Evolutionary conservation across 2,797 vertebrate genomes (phyloP), one percentile per base, ranked within the genome.

Genomic region (Coregonus ussuriensis): DNA sequence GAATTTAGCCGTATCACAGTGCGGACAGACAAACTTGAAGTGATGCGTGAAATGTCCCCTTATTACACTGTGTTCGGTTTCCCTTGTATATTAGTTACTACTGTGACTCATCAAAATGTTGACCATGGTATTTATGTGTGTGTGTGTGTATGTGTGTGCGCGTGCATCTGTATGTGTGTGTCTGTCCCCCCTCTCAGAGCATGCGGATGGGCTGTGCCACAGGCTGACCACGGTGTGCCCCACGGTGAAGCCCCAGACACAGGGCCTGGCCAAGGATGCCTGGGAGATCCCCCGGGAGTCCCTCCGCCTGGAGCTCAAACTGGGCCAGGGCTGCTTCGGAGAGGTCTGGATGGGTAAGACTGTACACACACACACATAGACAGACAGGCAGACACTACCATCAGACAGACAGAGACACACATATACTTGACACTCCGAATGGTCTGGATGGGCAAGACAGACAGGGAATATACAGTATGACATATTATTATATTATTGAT

Each of bases 261-360:
- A 98, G 93, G 97, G 97, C 81, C 93, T 99, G 35, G 96, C 97
- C 54, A 98, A 97, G 90, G 97, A 99, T 78, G 97, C 97, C 67
- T 99, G 97, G 97, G 97, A 99, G 94, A 99, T 99, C 82, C 96
- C 97, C 71, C 94, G 97, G 77, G 96, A 99, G 81, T 99, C 97
- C 52, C 90, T 99, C 79, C 92, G 96, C 70, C 93, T 99, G 90
- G 97, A 99, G 90, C 94, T 98, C 85, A 98, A 98, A 88, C 89
- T 99, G 88, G 97, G 97, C 81, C 97, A 99, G 93, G 97, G 97
- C 89, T 98, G 97, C 89, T 99, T 99, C 74, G 97, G 97, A 86
- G 97, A 98, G 89, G 97, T 99, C 13, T 99, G 97, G 97, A 98
- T 98, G 96, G 97, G 97, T 99, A 95, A 96, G 41, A 31, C 51